Base-by-base conservation (phyloP, 2,888 invertebrate genomes). In the Ramazzottius varieornatus region DNA sequence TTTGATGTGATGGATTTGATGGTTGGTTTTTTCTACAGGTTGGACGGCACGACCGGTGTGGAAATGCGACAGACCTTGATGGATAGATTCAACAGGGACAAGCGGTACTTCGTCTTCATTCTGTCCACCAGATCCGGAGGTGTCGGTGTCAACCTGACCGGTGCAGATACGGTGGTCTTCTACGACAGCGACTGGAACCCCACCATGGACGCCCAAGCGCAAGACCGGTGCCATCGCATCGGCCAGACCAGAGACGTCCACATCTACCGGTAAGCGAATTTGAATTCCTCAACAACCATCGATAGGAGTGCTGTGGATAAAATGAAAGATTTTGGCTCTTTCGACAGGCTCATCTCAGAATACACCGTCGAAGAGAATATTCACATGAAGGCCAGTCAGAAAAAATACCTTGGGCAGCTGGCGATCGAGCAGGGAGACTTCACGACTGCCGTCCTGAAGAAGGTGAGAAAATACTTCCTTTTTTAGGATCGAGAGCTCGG, bases 141-240 rank as follows among this genome's bases (percentile, higher is more conserved):
- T 72, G 86, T 98, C 63, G 96, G 98, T 66, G 88, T 98, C 64
- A 98, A 99, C 81, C 81, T 98, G 70, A 96, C 94, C 34, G 98
- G 96, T 69, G 98, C 98, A 63, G 98, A 99, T 79, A 90, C 92
- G 71, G 96, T 99, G 70, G 87, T 99, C 75, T 98, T 99, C 80
- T 99, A 98, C 78, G 98, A 99, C 80, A 93, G 92, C 68, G 94
- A 96, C 79, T 96, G 94, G 96, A 96, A 96, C 82, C 96, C 96
- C 65, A 96, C 94, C 2, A 96, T 98, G 94, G 98, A 98, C 80
- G 94, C 94, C 68, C 90, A 91, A 76, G 80, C 80, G 46, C 80
- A 80, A 70, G 80, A 80, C 79, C 83, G 93, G 71, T 94, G 94
- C 77, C 98, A 99, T 80, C 84, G 98, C 72, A 98, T 99, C 76